Percentiles rank a stretch among this genome's conserved stretches.
Evolutionary conservation across 2,113 vertebrate genomes (phyloP).

Genomic region (Ochotona princeps): DNA sequence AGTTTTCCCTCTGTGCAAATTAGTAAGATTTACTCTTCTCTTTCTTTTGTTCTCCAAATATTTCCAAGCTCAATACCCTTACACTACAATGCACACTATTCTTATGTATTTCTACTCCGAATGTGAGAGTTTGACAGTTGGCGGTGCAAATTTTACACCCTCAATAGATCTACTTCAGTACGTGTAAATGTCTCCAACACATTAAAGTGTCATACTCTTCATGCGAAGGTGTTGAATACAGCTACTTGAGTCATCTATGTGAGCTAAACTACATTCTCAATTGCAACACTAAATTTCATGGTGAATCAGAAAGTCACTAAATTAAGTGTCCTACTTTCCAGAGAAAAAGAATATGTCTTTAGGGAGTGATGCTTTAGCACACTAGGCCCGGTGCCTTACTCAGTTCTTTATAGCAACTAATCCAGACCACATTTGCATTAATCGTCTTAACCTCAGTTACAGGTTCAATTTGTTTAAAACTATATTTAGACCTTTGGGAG

Average conservation of each 20-base stretch:
- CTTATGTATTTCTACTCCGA: constrained; percentile 7
- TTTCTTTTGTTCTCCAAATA: constrained; percentile 35
- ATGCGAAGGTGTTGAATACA: neutral
- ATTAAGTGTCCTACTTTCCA: constrained; percentile 53
- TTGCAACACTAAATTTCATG: constrained; percentile 51
- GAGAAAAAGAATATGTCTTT: constrained; percentile 48
- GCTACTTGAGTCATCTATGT: constrained; percentile 27
- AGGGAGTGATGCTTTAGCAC: constrained; percentile 44
- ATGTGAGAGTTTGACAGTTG: constrained; percentile 1
- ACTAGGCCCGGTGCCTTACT: constrained; percentile 39
- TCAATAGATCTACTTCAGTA: constrained; percentile 40
- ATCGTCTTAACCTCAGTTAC: constrained; percentile 61
- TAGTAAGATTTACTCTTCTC: no score
- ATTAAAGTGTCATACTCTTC: constrained; percentile 36
- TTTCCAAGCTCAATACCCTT: neutral
- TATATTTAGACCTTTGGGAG: constrained; percentile 78
- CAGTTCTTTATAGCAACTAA: constrained; percentile 39
- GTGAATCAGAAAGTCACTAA: constrained; percentile 56
- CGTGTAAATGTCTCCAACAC: neutral
- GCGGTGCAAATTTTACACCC: constrained; percentile 9
- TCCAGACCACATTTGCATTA: constrained; percentile 65
- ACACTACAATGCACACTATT: neutral
- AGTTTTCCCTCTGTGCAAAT: neutral
- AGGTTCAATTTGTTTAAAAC: constrained; percentile 81
- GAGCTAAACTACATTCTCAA: constrained; percentile 30